Evolutionary conservation across 2,113 vertebrate species (phyloP), one percentile per base, ranked within the genome.

Genomic region (Bubo bubo): DNA sequence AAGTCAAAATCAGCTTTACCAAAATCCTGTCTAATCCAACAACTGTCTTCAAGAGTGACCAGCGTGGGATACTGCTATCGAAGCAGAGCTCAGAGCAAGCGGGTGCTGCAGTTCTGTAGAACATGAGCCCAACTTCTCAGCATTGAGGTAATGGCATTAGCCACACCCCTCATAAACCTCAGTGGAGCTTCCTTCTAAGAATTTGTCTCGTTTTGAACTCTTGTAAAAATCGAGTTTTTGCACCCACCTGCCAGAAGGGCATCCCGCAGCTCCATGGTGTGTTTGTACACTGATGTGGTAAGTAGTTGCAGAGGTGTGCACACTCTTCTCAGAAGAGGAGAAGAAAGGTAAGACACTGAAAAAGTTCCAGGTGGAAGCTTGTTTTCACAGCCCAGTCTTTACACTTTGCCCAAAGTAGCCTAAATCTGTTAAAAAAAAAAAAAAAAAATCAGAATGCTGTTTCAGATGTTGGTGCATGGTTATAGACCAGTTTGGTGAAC

Each of bases 211-310:
- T 52, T 83, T n/a, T 70, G 67, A 89, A 34, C 83, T 76, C 9
- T 1, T 0, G 1, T 60, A 24, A 75, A 52, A 47, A 17, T 17
- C 23, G 12, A 30, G 7, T 80, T 91, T 68, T 53, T 84, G 43
- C 35, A 34, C 0, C 17, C 5, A 12, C 14, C 39, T 60, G 71
- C 37, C 37, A 27, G 37, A 73, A 43, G 21, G 21, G 32, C 50
- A 34, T 66, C 50, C 27, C 3, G 1, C 17, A 47, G 75, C 30
- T 60, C 11, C 1, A 0, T 1, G 5, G 20, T 22, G 27, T 76
- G 22, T 18, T 88, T 27, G 45, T 39, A 18, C 55, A 11, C 6
- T 16, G 26, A 11, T 39, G 23, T 23, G 58, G 28, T 68, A 67
- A 27, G 41, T 56, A 37, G 16, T 67, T 79, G 52, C 67, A 79